Percentiles rank a stretch among this genome's conserved stretches.
phyloP scores from a whole-genome alignment of 2,797 vertebrate genomes.

The Poecilia picta region DNA sequence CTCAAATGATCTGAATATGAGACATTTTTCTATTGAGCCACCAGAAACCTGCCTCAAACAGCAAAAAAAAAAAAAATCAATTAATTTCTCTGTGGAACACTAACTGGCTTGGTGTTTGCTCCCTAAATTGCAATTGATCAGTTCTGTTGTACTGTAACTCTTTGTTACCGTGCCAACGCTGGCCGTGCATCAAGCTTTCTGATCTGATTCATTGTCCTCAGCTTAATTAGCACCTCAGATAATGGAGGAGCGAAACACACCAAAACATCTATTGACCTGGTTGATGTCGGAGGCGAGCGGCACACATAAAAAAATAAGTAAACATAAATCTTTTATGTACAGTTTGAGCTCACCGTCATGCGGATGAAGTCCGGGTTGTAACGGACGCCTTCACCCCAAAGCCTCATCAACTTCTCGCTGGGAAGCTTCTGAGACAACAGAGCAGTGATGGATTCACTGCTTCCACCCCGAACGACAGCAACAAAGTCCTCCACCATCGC shows the following conservation, averaged over 20 bases:
- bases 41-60: constrained; percentile 4
- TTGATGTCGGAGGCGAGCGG: neutral
- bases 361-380: constrained; percentile 90
- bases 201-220: neutral
- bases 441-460: constrained; percentile 81
- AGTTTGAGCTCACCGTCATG: constrained; percentile 78
- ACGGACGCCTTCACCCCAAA: constrained; percentile 89
- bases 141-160: constrained; percentile 30
- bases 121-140: constrained; percentile 33
- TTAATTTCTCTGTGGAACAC: constrained; percentile 35
- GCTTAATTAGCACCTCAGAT: constrained; percentile 8
- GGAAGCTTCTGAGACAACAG: constrained; percentile 86
- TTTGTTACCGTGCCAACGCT: constrained; percentile 23
- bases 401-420: constrained; percentile 83
- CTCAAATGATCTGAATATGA: constrained; percentile 4
- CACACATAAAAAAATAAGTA: neutral
- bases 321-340: neutral
- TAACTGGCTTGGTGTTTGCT: constrained; percentile 29
- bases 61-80: neutral
- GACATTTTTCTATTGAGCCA: constrained; percentile 1
- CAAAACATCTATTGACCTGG: neutral
- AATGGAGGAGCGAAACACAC: neutral
- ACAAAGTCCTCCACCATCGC: constrained; percentile 85
- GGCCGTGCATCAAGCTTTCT: constrained; percentile 2
- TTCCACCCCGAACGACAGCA: constrained; percentile 84